Conservation (phyloP, 2,113 vertebrate genomes). For the Coracopsis vasa region DNA sequence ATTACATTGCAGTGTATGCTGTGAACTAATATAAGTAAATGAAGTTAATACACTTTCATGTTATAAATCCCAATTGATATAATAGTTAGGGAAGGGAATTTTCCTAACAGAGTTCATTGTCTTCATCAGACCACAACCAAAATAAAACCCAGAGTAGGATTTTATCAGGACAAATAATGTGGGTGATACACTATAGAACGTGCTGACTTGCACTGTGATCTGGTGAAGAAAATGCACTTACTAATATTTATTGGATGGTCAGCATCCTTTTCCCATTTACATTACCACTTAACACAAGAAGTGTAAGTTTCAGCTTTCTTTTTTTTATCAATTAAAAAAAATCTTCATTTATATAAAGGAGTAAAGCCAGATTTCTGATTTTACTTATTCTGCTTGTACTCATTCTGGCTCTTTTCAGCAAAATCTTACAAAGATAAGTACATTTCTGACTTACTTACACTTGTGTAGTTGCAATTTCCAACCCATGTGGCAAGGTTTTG, state of each 20-base stretch:
- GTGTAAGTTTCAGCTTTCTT: neutral
- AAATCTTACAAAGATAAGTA: neutral
- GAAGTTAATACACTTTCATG: neutral
- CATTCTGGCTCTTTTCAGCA: neutral
- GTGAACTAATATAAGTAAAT: neutral
- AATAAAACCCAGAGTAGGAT: neutral
- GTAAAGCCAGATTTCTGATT: neutral
- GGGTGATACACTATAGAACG: neutral
- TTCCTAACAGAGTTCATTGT: neutral
- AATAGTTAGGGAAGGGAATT: neutral
- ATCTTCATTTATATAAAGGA: neutral
- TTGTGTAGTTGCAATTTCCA: neutral
- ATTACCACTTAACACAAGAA: neutral
- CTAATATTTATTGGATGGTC: neutral
- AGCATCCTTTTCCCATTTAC: neutral
- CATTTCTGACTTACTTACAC: fast-evolving
- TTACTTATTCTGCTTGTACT: neutral
- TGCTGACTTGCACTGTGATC: neutral
- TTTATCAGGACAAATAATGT: neutral
- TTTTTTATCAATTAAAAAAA: neutral
- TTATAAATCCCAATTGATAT: neutral
- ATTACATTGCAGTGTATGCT: neutral
- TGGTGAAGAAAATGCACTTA: neutral
- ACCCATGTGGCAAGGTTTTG: neutral
- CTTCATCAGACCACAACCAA: neutral